A percentile compares a stretch with the other conserved stretches of the same genome.
phyloP scores from a whole-genome alignment of 2,888 invertebrate species.

The Pogonocherus hispidulus region DNA sequence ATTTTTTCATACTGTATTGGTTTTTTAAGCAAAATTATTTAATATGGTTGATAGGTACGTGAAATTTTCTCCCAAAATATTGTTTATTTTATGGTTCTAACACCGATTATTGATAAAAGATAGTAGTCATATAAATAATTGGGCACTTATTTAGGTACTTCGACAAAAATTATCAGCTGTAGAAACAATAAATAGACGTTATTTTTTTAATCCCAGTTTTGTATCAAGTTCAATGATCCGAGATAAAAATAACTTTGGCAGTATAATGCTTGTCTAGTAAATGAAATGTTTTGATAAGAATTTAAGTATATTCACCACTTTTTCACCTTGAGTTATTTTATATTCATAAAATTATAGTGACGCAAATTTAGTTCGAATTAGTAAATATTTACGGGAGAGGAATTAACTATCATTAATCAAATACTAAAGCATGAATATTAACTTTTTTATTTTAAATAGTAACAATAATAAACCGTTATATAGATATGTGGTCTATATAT shows the following conservation, averaged over 20 bases:
- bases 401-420: too few species aligned
- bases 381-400: not conserved
- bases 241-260: constrained; percentile 34
- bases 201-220: constrained; percentile 20
- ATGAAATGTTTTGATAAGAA: constrained; percentile 23
- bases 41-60: too few species aligned
- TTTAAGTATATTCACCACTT: constrained; percentile 19
- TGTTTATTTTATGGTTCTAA: not conserved
- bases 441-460: too few species aligned
- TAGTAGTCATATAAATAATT: too few species aligned
- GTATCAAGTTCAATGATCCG: constrained; percentile 22
- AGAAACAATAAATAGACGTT: not conserved
- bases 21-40: too few species aligned
- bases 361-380: not conserved
- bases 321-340: not conserved
- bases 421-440: too few species aligned
- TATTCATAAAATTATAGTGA: not conserved
- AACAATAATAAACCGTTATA: too few species aligned
- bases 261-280: constrained; percentile 23
- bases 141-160: not conserved
- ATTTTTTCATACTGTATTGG: too few species aligned
- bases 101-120: not conserved
- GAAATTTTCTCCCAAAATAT: too few species aligned
- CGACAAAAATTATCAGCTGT: constrained; percentile 1
- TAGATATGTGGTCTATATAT: too few species aligned